Percentiles rank a stretch among this genome's conserved stretches.
phyloP scores from a whole-genome alignment of 2,797 vertebrate genomes.

The Smutsia gigantea region DNA sequence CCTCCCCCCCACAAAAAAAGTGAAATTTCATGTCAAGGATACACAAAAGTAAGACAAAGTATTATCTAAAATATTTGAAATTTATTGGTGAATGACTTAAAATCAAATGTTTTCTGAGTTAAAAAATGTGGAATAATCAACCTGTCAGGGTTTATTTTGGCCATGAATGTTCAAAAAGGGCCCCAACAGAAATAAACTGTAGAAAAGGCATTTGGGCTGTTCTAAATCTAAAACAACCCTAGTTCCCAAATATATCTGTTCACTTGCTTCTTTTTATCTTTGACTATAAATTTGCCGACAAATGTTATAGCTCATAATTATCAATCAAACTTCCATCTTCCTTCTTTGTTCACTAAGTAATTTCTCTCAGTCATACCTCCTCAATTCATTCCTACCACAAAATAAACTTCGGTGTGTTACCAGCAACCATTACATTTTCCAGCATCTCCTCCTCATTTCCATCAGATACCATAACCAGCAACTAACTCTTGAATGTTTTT shows the following conservation, averaged over 20 bases:
- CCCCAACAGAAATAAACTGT: constrained; percentile 9
- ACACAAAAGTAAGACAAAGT: not conserved
- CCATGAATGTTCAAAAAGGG: not conserved
- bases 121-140: not conserved
- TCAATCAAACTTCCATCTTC: not conserved
- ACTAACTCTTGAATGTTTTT: not conserved
- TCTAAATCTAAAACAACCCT: not conserved
- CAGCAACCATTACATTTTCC: not conserved
- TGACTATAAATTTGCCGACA: not conserved
- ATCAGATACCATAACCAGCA: not conserved
- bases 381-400: not conserved
- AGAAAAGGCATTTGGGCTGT: not conserved
- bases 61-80: not conserved
- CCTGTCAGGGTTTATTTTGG: not conserved
- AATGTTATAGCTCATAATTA: not conserved
- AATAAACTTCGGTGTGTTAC: not conserved
- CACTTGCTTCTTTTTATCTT: not conserved
- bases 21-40: not conserved
- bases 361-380: not conserved
- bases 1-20: not conserved
- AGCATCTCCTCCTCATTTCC: not conserved
- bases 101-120: constrained; percentile 23
- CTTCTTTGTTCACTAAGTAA: not conserved
- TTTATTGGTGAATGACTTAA: constrained; percentile 21
- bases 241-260: not conserved